A percentile compares a stretch with the other conserved stretches of the same genome.
phyloP scores from a whole-genome alignment of 2,113 vertebrate species.

The Varanus salvator region DNA sequence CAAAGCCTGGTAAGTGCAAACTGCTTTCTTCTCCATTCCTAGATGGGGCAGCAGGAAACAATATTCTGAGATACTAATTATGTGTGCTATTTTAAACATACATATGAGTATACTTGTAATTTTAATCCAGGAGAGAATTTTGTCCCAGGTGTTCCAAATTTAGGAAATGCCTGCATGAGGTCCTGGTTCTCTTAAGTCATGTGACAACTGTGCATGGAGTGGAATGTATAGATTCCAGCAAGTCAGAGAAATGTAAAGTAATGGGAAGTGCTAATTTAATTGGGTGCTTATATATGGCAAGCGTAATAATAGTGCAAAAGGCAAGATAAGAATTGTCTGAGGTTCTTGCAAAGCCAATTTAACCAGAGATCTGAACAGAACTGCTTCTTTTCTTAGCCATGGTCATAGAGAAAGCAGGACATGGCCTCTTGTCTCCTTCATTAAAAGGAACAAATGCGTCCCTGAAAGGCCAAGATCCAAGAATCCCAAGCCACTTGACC shows the following conservation, averaged over 20 bases:
- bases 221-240: not conserved
- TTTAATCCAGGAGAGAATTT: not conserved
- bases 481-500: not conserved
- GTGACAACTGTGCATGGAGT: not conserved
- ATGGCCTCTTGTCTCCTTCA: slow-evolving; percentile 3
- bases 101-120: not conserved
- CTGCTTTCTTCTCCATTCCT: no score
- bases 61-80: not conserved
- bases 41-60: not conserved
- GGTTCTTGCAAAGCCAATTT: not conserved
- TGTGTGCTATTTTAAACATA: no score
- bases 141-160: not conserved
- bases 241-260: not conserved
- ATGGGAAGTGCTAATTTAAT: not conserved
- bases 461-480: not conserved
- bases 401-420: slow-evolving; percentile 12
- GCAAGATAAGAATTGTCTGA: slow-evolving; percentile 20
- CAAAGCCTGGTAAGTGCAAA: no score
- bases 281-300: not conserved
- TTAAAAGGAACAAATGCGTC: not conserved
- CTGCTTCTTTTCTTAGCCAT: slow-evolving; percentile 14
- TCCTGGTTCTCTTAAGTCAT: not conserved
- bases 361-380: not conserved
- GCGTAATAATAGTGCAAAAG: slow-evolving; percentile 1
- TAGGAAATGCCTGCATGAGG: not conserved